A percentile compares a stretch with the other conserved stretches of the same genome.
phyloP scores from a whole-genome alignment of 2,797 vertebrate genomes.

The Melanogrammus aeglefinus region DNA sequence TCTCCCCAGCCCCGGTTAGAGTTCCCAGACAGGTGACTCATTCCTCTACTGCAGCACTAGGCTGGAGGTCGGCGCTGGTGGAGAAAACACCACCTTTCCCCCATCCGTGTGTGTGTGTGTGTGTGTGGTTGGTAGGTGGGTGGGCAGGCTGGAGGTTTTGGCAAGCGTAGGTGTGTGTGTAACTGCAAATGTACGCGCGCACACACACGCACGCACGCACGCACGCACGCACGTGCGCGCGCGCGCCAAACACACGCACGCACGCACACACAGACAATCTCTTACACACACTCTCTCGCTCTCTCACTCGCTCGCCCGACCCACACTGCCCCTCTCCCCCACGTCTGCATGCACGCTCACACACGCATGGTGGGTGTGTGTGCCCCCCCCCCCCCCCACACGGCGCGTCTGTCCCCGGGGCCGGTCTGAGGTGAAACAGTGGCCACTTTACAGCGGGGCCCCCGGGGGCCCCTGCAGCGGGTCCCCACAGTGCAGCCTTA shows the following conservation, averaged over 20 bases:
- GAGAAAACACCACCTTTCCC: background rate
- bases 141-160: background rate
- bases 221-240: too few relatives aligned
- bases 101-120: background rate
- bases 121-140: conserved; percentile 1
- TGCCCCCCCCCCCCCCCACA: background rate
- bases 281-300: background rate
- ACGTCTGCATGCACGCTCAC: background rate
- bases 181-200: background rate
- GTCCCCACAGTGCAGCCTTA: conserved; percentile 55
- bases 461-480: conserved; percentile 23
- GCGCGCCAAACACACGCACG: too few relatives aligned
- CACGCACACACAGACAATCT: background rate
- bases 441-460: conserved; percentile 44
- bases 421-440: conserved; percentile 47
- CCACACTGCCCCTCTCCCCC: background rate
- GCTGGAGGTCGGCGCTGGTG: background rate
- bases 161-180: conserved; percentile 10
- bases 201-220: background rate
- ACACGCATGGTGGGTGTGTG: conserved; percentile 7
- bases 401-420: conserved; percentile 3
- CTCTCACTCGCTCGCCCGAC: too few relatives aligned
- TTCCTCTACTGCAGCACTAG: background rate
- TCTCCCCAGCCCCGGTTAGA: background rate
- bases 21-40: background rate